phyloP scores from a whole-genome alignment of 2,888 invertebrate species.

The Mesorhabditis belari region DNA sequence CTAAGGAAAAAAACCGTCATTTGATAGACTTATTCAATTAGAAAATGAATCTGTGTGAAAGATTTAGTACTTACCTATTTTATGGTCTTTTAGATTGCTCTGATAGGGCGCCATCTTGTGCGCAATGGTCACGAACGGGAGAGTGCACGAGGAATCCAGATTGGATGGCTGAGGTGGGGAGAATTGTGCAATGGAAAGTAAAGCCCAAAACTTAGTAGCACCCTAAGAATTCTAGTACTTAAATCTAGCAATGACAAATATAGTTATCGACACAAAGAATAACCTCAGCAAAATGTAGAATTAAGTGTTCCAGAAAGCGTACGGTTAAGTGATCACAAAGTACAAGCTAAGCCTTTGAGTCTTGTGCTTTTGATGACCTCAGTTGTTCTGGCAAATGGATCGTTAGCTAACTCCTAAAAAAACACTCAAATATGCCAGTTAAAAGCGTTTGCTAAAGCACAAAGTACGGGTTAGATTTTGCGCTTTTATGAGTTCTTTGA shows the following conservation, averaged over 20 bases:
- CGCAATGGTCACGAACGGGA: constrained; percentile 30
- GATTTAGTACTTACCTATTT: constrained; percentile 43
- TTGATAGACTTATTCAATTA: too few species aligned
- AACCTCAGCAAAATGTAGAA: too few species aligned
- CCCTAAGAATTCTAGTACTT: too few species aligned
- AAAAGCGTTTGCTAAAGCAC: too few species aligned
- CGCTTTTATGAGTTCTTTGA: not conserved
- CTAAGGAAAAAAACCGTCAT: not conserved
- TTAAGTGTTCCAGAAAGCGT: not conserved
- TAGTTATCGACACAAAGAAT: too few species aligned
- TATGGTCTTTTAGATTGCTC: too few species aligned
- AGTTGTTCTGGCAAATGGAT: not conserved
- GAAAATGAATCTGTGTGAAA: constrained; percentile 35
- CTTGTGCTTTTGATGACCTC: not conserved
- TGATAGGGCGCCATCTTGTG: constrained; percentile 42
- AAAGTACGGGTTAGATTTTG: too few species aligned
- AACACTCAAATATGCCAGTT: too few species aligned
- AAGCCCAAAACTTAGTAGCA: too few species aligned
- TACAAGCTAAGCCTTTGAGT: not conserved
- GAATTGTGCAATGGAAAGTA: too few species aligned
- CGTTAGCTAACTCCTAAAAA: too few species aligned
- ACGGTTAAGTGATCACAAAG: not conserved
- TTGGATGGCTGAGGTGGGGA: constrained; percentile 46
- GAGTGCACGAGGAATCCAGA: constrained; percentile 40
- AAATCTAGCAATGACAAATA: too few species aligned